These are phyloP conservation scores for Drosophila nr. medialis DNA, from an alignment of 2,888 invertebrate genomes.

Conservation along the genomic window DNA sequence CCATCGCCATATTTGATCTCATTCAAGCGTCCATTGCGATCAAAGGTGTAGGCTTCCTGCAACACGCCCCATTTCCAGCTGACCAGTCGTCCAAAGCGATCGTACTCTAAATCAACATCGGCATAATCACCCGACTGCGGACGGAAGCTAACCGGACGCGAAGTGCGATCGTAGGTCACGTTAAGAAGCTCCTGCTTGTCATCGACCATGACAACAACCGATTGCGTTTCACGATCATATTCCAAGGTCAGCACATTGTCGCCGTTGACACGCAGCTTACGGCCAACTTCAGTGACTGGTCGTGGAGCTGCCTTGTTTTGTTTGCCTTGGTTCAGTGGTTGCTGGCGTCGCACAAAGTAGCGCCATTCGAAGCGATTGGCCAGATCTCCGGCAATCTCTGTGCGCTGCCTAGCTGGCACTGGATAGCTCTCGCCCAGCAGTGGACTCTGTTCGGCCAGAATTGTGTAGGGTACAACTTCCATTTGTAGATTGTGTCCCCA, in stretches of 20 bases:
- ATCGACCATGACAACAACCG: constrained; percentile 94
- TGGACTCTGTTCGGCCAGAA: constrained; percentile 94
- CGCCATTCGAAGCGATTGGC: constrained; percentile 98
- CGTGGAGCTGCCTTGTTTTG: constrained; percentile 83
- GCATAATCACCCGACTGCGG: constrained; percentile 94
- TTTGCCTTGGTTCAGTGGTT: constrained; percentile 87
- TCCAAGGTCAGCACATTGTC: constrained; percentile 95
- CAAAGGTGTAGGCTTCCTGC: constrained; percentile 95
- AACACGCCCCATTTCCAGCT: constrained; percentile 97
- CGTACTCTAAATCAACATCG: constrained; percentile 96
- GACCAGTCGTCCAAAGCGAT: constrained; percentile 94
- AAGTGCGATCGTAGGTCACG: constrained; percentile 94
- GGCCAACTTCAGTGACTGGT: constrained; percentile 92
- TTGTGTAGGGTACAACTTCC: constrained; percentile 95
- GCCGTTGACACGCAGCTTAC: constrained; percentile 94
- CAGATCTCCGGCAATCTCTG: constrained; percentile 94
- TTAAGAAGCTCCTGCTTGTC: constrained; percentile 93
- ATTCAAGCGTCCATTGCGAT: constrained; percentile 93
- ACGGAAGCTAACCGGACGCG: constrained; percentile 93
- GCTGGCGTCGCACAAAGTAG: constrained; percentile 92
- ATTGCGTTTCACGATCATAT: constrained; percentile 94
- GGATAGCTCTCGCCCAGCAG: constrained; percentile 96
- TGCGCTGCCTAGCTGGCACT: constrained; percentile 95
- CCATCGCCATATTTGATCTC: constrained; percentile 96
- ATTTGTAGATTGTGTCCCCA: constrained; percentile 96